These are phyloP conservation scores for Rhabdomys pumilio DNA, from an alignment of 2,797 vertebrate genomes.

Conservation along the genomic window DNA sequence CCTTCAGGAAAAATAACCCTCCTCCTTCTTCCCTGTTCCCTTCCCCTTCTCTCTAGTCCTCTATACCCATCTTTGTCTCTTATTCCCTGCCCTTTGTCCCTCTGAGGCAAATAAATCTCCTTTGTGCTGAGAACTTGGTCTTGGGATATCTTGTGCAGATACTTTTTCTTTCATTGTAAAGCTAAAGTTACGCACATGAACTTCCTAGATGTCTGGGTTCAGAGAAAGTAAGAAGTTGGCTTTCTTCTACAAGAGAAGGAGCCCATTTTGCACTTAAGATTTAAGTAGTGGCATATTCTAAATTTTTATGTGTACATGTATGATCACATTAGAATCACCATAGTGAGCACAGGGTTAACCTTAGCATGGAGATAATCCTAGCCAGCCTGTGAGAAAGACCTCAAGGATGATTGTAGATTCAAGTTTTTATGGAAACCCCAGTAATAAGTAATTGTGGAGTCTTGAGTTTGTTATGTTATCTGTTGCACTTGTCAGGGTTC, in stretches of 20 bases:
- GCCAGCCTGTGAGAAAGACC: neutral
- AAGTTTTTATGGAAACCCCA: constrained; percentile 2
- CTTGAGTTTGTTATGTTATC: neutral
- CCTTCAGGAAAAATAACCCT: neutral
- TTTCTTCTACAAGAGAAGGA: neutral
- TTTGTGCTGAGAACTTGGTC: neutral
- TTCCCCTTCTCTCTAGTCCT: neutral
- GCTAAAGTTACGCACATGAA: neutral
- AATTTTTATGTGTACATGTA: neutral
- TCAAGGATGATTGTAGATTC: neutral
- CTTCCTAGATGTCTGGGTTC: constrained; percentile 11
- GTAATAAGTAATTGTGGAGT: neutral
- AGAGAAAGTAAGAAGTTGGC: constrained; percentile 31
- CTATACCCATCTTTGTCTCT: neutral
- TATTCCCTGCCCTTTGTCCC: neutral
- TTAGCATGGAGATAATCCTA: neutral
- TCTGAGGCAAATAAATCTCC: neutral
- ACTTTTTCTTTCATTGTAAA: neutral
- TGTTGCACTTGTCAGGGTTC: neutral
- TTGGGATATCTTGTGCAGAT: neutral
- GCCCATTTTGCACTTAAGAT: neutral
- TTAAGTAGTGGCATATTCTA: neutral
- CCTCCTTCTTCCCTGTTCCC: neutral
- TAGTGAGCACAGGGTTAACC: neutral
- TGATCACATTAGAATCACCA: constrained; percentile 17